Base-by-base conservation (phyloP, 1,140 invertebrate genomes). In the Elymnias hypermnestra region DNA sequence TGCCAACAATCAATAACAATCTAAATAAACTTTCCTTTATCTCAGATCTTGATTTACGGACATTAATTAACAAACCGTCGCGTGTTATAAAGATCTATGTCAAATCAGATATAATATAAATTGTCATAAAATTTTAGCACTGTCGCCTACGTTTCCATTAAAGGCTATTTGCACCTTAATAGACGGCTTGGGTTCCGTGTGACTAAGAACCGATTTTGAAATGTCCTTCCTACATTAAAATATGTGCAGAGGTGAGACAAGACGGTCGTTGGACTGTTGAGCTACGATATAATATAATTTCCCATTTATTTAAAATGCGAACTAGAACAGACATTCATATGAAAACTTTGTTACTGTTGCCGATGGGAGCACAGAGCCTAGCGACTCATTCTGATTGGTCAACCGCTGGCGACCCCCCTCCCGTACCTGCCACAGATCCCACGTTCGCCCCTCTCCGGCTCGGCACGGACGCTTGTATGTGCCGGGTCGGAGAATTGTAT, bases 71-170 rank as follows among this genome's bases (percentile, higher is more conserved):
- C 17, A 12, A 18, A 31, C 12, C 14, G 26, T 49, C 31, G 42
- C 47, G 42, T 46, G 42, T 45, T 39, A 50, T 29, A 45, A 18
- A 44, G 46, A 49, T 45, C 21, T 55, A 42, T 41, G 38, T 41
- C 39, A 42, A 37, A 45, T 51, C 28, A 19, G 46, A 41, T 49
- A 35, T 49, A 37, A 37, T 36, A 49, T 65, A 62, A 57, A 62
- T 56, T 56, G 56, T 53, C 59, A 65, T 69, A 60, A 69, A 69
- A 54, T 63, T 69, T 65, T 65, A 69, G 57, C 59, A 63, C 62
- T 53, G 43, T 42, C 62, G 57, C 63, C 58, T 51, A 63, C 59
- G 44, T 39, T 21, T 48, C 25, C 42, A 52, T 50, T 63, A 54
- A 54, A 48, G 50, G 51, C 57, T 51, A 59, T 53, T 63, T 49